Evolutionary conservation across 2,797 vertebrate genomes (phyloP).

Genomic region (Lagodon rhomboides): DNA sequence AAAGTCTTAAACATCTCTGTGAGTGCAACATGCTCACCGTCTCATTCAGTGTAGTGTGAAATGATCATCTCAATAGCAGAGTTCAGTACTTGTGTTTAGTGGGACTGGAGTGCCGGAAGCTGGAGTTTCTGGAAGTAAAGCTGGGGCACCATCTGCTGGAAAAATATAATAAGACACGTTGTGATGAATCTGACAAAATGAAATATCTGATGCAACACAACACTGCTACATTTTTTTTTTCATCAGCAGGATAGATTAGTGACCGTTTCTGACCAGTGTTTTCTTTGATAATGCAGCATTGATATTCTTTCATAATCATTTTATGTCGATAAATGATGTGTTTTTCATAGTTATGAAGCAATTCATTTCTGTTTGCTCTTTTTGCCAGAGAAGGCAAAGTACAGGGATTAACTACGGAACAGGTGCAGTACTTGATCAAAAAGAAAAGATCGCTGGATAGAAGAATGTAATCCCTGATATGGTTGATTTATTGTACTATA

Average conservation of each 20-base stretch:
- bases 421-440: background rate
- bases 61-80: background rate
- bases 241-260: background rate
- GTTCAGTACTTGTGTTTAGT: background rate
- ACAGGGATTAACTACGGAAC: background rate
- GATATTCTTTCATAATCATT: background rate
- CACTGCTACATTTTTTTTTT: background rate
- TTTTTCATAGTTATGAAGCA: no score
- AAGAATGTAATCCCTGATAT: background rate
- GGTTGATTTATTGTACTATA: background rate
- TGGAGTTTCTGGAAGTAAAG: constrained; percentile 14
- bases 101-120: background rate
- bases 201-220: background rate
- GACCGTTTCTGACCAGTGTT: no score
- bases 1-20: background rate
- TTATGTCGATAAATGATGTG: background rate
- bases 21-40: background rate
- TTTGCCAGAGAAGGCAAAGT: background rate
- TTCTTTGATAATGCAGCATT: background rate
- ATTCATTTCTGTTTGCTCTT: background rate
- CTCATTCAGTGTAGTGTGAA: background rate
- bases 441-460: background rate
- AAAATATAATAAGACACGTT: background rate
- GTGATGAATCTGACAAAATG: background rate
- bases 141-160: constrained; percentile 74